Base-by-base conservation (phyloP, 2,888 invertebrate genomes). In the Phanerotoma sp. region DNA sequence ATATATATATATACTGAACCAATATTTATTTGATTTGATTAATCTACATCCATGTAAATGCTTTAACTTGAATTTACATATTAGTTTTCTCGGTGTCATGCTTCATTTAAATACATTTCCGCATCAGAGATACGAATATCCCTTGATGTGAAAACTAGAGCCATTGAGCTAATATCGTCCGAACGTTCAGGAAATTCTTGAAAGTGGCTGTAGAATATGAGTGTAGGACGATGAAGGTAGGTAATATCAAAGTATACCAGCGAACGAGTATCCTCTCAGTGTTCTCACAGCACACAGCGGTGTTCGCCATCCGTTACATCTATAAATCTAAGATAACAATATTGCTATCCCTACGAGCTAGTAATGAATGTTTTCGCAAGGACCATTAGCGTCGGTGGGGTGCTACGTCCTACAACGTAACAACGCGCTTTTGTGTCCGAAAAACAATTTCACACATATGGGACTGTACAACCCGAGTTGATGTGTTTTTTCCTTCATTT, bases 281-380 rank as follows among this genome's bases (percentile, higher is more conserved):
- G 37, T 48, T 48, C 44, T 49, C 47, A 50, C 52, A 54, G 38
- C 68, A 63, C 68, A 62, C 69, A 70, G 68, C 67, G 66, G 68
- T 70, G 70, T 72, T 70, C 72, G 70, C 74, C 74, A 74, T 74
- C 73, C 74, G 74, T 74, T 73, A 74, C 74, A 73, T 74, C 74
- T 73, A 75, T 75, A 75, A 75, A 75, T 75, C 74, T 75, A 75
- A 75, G 75, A 74, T 74, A 73, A 73, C 75, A 74, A 74, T 74
- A 74, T 74, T 73, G 73, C 74, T 71, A 66, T 61, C 68, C 63
- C 67, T 64, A 62, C 67, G 66, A 66, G 62, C 64, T 61, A 65
- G 73, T 75, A 75, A 75, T 74, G 75, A 75, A 75, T 75, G 75
- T 75, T 74, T 74, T 73, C 70, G 71, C 70, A 73, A 68, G 68